Evolutionary conservation across 2,888 invertebrate species (phyloP).

Genomic region (Tenthredo amoena): DNA sequence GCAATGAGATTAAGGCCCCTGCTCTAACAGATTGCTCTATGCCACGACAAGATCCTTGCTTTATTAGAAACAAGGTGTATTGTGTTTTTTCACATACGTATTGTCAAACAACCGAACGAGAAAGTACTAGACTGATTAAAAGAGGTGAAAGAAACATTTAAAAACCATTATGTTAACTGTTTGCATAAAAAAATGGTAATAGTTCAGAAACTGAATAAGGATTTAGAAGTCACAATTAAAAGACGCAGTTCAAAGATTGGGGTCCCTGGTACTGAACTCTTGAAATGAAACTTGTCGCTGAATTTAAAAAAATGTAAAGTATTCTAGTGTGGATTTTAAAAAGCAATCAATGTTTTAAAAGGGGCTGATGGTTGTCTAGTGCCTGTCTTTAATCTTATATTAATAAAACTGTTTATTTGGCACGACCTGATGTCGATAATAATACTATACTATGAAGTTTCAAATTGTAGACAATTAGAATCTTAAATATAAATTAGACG

Average conservation of each 20-base stretch:
- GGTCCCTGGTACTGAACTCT: neutral
- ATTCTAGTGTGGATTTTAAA: neutral
- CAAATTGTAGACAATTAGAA: conserved; percentile 17
- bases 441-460: conserved; percentile 14
- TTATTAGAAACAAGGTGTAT: neutral
- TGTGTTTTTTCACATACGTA: neutral
- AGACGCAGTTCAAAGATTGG: neutral
- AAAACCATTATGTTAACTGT: neutral
- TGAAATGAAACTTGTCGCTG: neutral
- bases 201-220: neutral
- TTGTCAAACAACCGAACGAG: conserved; percentile 3
- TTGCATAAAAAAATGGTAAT: neutral
- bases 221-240: neutral
- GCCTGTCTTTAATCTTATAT: neutral
- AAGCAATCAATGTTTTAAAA: conserved; percentile 42
- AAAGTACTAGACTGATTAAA: neutral
- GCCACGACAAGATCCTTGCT: conserved; percentile 70
- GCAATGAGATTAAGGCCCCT: conserved; percentile 77
- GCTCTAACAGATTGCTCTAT: conserved; percentile 77
- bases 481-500: conserved; percentile 5
- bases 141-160: neutral
- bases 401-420: conserved; percentile 9
- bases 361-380: neutral
- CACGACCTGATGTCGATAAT: conserved; percentile 22
- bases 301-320: neutral